Base-by-base conservation (phyloP, 2,113 vertebrate genomes). In the Psettodes erumei region DNA sequence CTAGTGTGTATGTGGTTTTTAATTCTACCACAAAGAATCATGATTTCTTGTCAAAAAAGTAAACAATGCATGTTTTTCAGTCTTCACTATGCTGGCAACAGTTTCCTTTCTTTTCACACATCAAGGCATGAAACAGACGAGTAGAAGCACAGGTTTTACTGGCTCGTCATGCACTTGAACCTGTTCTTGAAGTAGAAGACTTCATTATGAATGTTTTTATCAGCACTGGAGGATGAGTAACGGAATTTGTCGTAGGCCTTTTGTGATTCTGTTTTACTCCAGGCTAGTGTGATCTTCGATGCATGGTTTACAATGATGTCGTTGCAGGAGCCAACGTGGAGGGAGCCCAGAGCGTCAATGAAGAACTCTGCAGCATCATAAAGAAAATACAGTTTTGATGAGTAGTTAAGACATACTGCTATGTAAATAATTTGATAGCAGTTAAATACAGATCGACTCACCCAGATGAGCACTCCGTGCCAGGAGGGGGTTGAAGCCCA, bases 281-380 rank as follows among this genome's bases (percentile, higher is more conserved):
- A 98, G 0, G 96, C 95, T 32, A 98, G 85, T 37, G 93, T 92
- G 88, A 99, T 83, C 90, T 99, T 99, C 3, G 96, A 96, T 1
- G 96, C 96, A 0, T 98, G 97, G 55, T 91, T 94, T 81, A 98
- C 87, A 0, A 96, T 74, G 19, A 99, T 80, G 1, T 97, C 94
- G 5, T 93, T 94, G 30, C 97, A 98, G 38, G 97, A 98, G 45
- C 95, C 97, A 16, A 98, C 91, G 16, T 95, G 96, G 40, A 98
- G 93, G 47, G 89, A 82, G 28, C 96, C 95, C 55, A 98, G 92
- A 2, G 92, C 96, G 1, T 98, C 97, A 5, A 97, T 90, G 75
- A 97, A 98, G 91, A 98, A 98, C 86, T 97, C 96, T 98, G 86
- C 4, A 67, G 40, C 25, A 50, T 23, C 1, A 68, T n/a, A 68